phyloP scores from a whole-genome alignment of 2,888 invertebrate species.

The Ormyrus thymus region DNA sequence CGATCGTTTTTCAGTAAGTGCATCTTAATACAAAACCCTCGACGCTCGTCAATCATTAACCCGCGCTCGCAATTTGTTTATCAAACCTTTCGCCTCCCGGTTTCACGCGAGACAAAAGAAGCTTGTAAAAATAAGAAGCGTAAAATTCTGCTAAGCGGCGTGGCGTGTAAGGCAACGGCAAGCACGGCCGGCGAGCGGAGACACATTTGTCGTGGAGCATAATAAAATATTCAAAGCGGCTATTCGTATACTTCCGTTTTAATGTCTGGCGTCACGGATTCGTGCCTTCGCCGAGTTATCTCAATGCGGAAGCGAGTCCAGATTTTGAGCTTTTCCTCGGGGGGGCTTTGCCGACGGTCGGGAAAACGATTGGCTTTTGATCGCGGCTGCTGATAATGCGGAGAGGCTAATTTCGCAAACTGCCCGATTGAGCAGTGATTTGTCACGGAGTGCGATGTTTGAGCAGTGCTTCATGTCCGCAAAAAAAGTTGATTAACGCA shows the following conservation, averaged over 20 bases:
- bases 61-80: background rate
- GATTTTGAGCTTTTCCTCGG: background rate
- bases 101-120: background rate
- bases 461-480: no score
- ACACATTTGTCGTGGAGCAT: constrained; percentile 8
- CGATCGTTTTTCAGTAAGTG: no score
- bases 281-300: constrained; percentile 25
- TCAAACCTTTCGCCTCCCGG: background rate
- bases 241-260: constrained; percentile 19
- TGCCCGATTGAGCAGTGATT: no score
- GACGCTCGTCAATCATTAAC: background rate
- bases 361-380: background rate
- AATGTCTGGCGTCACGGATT: constrained; percentile 30
- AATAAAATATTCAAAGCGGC: constrained; percentile 28
- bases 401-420: no score
- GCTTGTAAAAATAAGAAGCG: background rate
- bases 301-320: background rate
- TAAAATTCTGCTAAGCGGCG: background rate
- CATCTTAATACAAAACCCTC: background rate
- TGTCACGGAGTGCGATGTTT: no score
- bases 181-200: background rate
- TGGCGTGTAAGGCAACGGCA: background rate
- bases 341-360: no score
- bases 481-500: no score
- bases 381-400: background rate